Evolutionary conservation across 2,888 invertebrate genomes (phyloP).

Genomic region (Andricus curvator): DNA sequence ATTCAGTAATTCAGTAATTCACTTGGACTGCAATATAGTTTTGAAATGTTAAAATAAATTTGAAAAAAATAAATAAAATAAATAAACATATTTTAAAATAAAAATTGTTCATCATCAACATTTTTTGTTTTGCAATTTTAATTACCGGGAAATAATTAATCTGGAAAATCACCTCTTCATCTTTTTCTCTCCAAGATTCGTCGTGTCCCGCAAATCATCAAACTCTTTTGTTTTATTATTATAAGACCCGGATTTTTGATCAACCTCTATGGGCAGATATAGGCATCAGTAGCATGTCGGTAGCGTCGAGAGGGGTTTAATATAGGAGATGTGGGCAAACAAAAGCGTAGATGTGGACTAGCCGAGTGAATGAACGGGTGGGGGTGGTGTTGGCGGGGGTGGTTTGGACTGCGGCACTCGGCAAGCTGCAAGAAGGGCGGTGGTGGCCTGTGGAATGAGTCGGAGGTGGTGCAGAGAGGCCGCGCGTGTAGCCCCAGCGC

Average conservation of each 20-base stretch:
- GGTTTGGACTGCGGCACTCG: conserved; percentile 49
- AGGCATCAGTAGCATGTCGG: conserved; percentile 43
- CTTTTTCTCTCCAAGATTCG: too few relatives aligned
- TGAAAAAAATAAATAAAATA: too few relatives aligned
- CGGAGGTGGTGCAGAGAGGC: conserved; percentile 49
- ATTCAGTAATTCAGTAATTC: too few relatives aligned
- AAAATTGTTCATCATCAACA: too few relatives aligned
- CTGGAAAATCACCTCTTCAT: too few relatives aligned
- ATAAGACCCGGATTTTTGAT: not conserved
- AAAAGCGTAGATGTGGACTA: conserved; percentile 72
- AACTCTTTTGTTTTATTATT: too few relatives aligned
- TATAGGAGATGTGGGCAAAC: conserved; percentile 77
- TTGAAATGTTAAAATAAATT: too few relatives aligned
- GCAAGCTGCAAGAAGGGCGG: conserved; percentile 55
- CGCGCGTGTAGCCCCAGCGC: conserved; percentile 62
- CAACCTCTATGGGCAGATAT: conserved; percentile 57
- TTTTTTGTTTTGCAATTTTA: too few relatives aligned
- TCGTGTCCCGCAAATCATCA: too few relatives aligned
- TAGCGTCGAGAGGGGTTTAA: conserved; percentile 67
- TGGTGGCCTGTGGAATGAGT: conserved; percentile 59
- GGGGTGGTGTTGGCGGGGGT: conserved; percentile 45
- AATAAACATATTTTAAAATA: too few relatives aligned
- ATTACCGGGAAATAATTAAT: too few relatives aligned
- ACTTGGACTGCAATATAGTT: too few relatives aligned
- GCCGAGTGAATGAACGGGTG: conserved; percentile 64